These are phyloP conservation scores for Seladonia tumulorum DNA, from an alignment of 2,888 invertebrate species.

Conservation along the genomic window DNA sequence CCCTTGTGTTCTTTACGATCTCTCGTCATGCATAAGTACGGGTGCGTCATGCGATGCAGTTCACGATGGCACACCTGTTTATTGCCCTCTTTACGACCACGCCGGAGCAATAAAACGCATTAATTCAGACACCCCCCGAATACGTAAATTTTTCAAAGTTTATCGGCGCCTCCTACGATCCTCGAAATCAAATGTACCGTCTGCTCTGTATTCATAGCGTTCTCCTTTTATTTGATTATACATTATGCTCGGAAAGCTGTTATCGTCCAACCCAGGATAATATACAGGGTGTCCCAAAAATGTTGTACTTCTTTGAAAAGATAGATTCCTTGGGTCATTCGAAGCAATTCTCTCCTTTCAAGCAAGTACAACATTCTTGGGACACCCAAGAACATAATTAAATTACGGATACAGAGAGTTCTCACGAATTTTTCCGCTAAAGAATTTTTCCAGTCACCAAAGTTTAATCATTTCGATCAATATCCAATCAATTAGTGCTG, in stretches of 20 bases:
- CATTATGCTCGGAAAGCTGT: background rate
- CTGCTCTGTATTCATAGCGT: background rate
- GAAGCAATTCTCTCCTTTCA: too few relatives aligned
- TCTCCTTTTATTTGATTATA: background rate
- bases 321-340: too few relatives aligned
- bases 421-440: background rate
- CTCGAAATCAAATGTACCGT: background rate
- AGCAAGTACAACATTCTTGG: too few relatives aligned
- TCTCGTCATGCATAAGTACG: slow-evolving; percentile 3
- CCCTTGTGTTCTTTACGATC: slow-evolving; percentile 1
- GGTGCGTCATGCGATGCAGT: slow-evolving; percentile 8
- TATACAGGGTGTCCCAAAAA: too few relatives aligned
- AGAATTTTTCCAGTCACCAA: too few relatives aligned
- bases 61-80: slow-evolving; percentile 23
- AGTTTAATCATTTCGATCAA: background rate
- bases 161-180: background rate
- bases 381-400: background rate
- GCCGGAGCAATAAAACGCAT: slow-evolving; percentile 6
- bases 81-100: slow-evolving; percentile 12
- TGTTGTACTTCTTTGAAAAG: too few relatives aligned
- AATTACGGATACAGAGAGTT: background rate
- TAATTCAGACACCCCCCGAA: slow-evolving; percentile 7
- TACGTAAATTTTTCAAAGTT: background rate
- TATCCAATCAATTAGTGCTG: background rate
- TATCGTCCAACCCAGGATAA: background rate